Conservation (phyloP, 2,797 vertebrate species). For the Acridotheres tristis region DNA sequence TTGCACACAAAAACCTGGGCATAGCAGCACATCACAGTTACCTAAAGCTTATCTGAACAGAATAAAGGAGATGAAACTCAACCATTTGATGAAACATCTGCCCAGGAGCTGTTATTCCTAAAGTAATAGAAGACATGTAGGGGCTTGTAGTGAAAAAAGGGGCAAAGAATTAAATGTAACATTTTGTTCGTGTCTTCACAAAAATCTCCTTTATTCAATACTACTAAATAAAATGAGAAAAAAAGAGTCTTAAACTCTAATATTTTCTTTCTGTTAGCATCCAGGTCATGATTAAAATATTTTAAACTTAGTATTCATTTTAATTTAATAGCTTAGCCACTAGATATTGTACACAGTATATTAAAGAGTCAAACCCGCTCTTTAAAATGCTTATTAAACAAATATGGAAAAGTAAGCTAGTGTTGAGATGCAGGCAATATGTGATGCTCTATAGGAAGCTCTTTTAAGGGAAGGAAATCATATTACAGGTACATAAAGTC, state of each 20-base stretch:
- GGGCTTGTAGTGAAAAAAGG: background rate
- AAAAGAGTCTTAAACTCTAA: background rate
- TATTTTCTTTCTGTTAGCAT: background rate
- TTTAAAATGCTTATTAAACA: constrained; percentile 8
- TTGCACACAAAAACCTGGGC: background rate
- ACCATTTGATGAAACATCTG: background rate
- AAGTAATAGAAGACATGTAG: background rate
- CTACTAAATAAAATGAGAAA: background rate
- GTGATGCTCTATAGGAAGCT: background rate
- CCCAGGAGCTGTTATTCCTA: background rate
- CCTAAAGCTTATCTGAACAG: background rate
- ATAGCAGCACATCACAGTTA: background rate
- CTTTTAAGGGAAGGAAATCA: background rate
- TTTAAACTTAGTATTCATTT: background rate
- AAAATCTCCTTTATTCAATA: background rate
- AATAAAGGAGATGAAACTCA: background rate
- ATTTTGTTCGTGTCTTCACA: background rate
- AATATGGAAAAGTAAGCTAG: background rate
- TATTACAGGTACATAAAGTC: background rate
- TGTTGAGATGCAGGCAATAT: background rate
- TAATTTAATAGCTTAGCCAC: background rate
- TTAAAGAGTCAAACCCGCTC: background rate
- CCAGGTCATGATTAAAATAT: background rate
- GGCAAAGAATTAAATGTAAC: background rate
- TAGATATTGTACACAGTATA: background rate